Evolutionary conservation across 2,888 invertebrate genomes (phyloP), one percentile per base, ranked within the genome.

Genomic region (Antheraea assamensis): DNA sequence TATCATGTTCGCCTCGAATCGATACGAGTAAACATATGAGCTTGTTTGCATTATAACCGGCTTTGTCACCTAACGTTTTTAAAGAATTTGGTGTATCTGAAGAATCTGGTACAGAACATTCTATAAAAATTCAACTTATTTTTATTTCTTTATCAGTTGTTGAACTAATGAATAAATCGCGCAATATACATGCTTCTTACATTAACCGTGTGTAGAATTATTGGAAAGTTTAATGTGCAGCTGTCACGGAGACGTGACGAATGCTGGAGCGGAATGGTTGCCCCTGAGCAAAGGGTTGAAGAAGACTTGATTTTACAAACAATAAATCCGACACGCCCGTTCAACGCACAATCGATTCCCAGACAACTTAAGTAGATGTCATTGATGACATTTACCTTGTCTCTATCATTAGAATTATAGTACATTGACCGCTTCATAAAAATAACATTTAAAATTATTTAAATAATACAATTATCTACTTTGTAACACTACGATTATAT

Each of bases 221-320:
- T 93, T 93, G 93, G 93, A 94, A 94, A 93, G 93, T 92, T 87
- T 87, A 82, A 84, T 87, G 86, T 85, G 86, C 94, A 94, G 92
- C 93, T 93, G 94, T 93, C 93, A 92, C 90, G 90, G 87, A 81
- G 87, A 90, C 90, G 93, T 92, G 92, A 92, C 91, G 89, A 90
- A 92, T 87, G 89, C 88, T 86, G 85, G 90, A 93, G 93, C 90
- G 93, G 91, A 93, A 92, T 93, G 90, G 91, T 93, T 93, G 89
- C 87, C 83, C 87, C 81, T 80, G 80, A 82, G 87, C 87, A 87
- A 91, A 93, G 94, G 93, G 93, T 92, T 92, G 90, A 87, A 89
- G 92, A 86, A 90, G 85, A 82, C 85, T 88, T 81, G 81, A 83
- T 80, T 87, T 87, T 82, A 82, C 91, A 92, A 92, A 94, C 90